Evolutionary conservation across 2,888 invertebrate species (phyloP).

Genomic region (Biston stratarius): DNA sequence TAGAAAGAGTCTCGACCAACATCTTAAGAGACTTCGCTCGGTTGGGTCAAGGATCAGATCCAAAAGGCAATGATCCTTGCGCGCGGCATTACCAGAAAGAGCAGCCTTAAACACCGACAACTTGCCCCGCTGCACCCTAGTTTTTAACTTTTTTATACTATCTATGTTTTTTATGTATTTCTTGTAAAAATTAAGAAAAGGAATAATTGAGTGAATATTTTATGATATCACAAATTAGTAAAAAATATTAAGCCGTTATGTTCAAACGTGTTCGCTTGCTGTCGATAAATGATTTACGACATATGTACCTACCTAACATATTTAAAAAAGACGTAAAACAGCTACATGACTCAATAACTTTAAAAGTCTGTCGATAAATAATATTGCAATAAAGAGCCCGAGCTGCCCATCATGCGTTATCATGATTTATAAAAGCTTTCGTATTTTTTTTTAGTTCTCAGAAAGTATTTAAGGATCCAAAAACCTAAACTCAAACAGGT

Average conservation of each 20-base stretch:
- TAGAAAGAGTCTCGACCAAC: too few species aligned
- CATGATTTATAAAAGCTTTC: conserved; percentile 33
- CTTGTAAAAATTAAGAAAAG: too few species aligned
- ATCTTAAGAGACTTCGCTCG: too few species aligned
- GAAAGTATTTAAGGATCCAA: conserved; percentile 18
- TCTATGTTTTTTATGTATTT: too few species aligned
- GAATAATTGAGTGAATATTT: too few species aligned
- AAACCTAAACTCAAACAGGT: conserved; percentile 37
- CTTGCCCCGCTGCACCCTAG: too few species aligned
- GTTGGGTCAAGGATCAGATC: too few species aligned
- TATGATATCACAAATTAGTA: not conserved
- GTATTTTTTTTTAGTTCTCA: conserved; percentile 8
- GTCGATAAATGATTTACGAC: not conserved
- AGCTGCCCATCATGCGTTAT: conserved; percentile 20
- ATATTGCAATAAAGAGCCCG: conserved; percentile 15
- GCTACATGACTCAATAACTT: conserved; percentile 7
- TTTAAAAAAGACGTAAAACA: not conserved
- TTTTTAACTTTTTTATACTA: too few species aligned
- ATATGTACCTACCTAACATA: not conserved
- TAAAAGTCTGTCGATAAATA: conserved; percentile 18
- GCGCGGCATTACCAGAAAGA: too few species aligned
- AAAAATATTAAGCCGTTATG: not conserved
- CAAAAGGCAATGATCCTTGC: too few species aligned
- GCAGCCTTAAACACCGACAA: too few species aligned
- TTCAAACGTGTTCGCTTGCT: not conserved